Evolutionary conservation across 2,113 vertebrate genomes (phyloP).

Genomic region (Onychorhynchus coronatus): DNA sequence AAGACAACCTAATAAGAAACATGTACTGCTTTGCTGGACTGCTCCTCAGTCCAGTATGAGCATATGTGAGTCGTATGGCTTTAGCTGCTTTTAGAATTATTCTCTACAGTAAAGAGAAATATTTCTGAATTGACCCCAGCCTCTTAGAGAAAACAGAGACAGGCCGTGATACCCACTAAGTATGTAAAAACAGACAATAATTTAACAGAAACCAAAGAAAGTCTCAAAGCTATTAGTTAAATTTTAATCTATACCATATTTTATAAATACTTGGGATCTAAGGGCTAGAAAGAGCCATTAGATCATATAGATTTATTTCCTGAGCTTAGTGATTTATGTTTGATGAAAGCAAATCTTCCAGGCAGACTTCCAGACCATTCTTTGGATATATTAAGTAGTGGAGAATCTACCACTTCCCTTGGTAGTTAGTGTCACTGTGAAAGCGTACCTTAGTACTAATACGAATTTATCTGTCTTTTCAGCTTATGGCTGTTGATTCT

Average conservation of each 20-base stretch:
- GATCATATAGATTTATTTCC: slow-evolving; percentile 16
- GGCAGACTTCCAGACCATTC: not conserved
- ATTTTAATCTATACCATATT: slow-evolving; percentile 26
- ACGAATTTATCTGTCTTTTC: not conserved
- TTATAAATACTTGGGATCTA: slow-evolving; percentile 25
- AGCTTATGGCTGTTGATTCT: not conserved
- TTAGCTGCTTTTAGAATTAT: not conserved
- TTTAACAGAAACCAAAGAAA: slow-evolving; percentile 38
- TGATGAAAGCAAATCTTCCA: not conserved
- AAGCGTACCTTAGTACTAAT: not conserved
- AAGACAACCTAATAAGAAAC: not conserved
- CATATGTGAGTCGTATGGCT: not conserved
- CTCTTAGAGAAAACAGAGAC: not conserved
- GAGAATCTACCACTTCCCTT: not conserved
- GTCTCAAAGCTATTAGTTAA: slow-evolving; percentile 29
- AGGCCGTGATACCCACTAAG: not conserved
- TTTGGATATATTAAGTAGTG: not conserved
- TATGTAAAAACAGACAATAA: slow-evolving; percentile 14
- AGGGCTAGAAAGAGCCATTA: not conserved
- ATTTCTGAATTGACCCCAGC: not conserved
- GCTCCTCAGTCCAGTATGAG: not conserved
- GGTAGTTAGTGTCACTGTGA: not conserved
- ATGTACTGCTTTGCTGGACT: not conserved
- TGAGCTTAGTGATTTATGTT: slow-evolving; percentile 3
- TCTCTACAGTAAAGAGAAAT: not conserved